These are phyloP conservation scores for Chrysaora quinquecirrha DNA, from an alignment of 30 jellyfish, hydroid and myxozoan species.

Conservation along the genomic window DNA sequence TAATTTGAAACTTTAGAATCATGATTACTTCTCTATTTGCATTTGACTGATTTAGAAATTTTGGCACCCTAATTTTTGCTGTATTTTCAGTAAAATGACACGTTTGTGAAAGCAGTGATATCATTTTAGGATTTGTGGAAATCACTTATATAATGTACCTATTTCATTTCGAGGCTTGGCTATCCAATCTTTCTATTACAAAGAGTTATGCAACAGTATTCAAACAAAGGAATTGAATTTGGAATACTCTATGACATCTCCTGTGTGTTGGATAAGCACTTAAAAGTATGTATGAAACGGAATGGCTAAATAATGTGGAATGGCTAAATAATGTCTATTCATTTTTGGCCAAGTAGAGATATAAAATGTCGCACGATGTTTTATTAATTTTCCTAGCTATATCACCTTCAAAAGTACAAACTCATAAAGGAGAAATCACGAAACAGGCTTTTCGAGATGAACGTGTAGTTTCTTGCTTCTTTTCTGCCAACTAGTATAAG, in stretches of 20 bases:
- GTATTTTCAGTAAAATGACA: neutral
- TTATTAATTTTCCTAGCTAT: neutral
- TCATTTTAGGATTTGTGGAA: neutral
- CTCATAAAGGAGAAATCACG: neutral
- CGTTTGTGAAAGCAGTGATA: neutral
- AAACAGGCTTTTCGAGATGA: neutral
- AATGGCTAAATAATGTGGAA: neutral
- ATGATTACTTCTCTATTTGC: conserved; percentile 2
- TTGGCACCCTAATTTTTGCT: neutral
- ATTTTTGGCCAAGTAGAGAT: neutral
- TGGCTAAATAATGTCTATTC: neutral
- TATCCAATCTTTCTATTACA: conserved; percentile 13
- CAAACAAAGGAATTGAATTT: neutral
- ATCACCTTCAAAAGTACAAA: neutral
- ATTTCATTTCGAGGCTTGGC: neutral
- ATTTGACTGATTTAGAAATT: neutral
- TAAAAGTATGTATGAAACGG: conserved; percentile 20
- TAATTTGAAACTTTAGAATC: neutral
- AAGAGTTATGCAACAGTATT: neutral
- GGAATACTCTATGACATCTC: conserved; percentile 48
- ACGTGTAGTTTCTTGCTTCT: neutral
- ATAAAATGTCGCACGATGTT: neutral
- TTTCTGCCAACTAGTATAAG: neutral
- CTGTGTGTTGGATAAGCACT: conserved; percentile 31
- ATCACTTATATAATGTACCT: neutral